phyloP scores from a whole-genome alignment of 2,888 invertebrate species.

The Macaria liturata region DNA sequence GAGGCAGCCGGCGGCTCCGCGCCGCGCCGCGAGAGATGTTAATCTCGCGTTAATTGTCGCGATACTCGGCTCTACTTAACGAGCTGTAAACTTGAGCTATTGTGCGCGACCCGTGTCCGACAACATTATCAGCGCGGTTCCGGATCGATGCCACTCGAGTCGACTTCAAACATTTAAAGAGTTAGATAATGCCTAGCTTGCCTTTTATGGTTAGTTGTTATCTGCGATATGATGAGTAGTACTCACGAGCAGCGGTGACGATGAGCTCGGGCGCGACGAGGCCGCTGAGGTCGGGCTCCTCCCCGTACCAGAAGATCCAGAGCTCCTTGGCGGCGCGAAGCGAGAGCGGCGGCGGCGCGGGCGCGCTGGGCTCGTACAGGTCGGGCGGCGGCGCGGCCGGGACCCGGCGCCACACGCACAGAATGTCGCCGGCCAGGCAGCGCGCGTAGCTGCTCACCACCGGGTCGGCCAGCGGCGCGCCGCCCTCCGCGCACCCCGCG shows the following conservation, averaged over 20 bases:
- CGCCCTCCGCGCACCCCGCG: constrained; percentile 72
- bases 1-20: constrained; percentile 39
- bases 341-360: constrained; percentile 87
- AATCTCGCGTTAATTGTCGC: constrained; percentile 65
- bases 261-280: constrained; percentile 93
- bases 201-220: too few relatives aligned
- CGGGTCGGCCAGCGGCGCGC: constrained; percentile 93
- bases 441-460: constrained; percentile 95
- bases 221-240: constrained; percentile 16
- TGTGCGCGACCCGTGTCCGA: constrained; percentile 43
- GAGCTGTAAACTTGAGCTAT: constrained; percentile 68
- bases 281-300: constrained; percentile 94
- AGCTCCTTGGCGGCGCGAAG: constrained; percentile 96
- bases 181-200: too few relatives aligned
- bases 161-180: neutral
- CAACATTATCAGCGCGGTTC: constrained; percentile 29
- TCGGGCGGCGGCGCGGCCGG: constrained; percentile 79
- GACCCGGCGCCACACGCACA: constrained; percentile 99
- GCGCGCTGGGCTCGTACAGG: constrained; percentile 79
- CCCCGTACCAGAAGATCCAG: constrained; percentile 99
- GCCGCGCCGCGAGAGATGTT: constrained; percentile 53
- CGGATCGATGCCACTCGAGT: constrained; percentile 4
- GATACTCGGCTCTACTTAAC: constrained; percentile 60
- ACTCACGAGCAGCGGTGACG: constrained; percentile 92
- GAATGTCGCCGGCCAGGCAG: constrained; percentile 96